Evolutionary conservation across 2,888 invertebrate genomes (phyloP), one percentile per base, ranked within the genome.

Genomic region (Luffia ferchaultella): DNA sequence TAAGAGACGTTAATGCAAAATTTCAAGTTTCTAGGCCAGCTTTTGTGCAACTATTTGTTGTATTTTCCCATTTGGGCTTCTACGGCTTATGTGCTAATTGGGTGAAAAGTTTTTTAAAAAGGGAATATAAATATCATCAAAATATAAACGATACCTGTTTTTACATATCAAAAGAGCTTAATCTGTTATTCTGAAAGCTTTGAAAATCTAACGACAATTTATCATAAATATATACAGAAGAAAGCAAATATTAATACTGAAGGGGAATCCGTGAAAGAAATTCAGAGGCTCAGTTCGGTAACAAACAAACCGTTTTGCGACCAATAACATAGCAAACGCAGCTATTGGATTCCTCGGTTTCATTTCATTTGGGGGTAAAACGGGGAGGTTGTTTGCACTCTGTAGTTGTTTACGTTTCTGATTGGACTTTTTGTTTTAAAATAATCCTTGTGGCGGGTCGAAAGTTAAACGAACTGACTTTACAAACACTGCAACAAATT

Each of bases 251-350:
- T 30, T 30, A 30, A 30, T 30, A 12, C 12, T 3, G 30, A 30
- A 30, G 12, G 30, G 30, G 12, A 30, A 30, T 30, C 30, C 30
- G 30, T 7, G 30, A 30, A 30, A 12, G 12, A 30, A 30, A 30
- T 30, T 30, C 30, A 30, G 12, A 30, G 30, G 30, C 30, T 30
- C 12, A 30, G 5, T 3, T 30, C 30, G 30, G 30, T 7, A 30
- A 12, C 30, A 30, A 30, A 30, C 30, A 30, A 30, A 30, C 30
- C 30, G 30, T 30, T 54, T 49, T 55, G 50, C 53, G 51, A 54
- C 53, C 60, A 59, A 63, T 67, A 66, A 63, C 62, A 66, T 65
- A 60, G 60, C 55, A 60, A 65, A 65, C 66, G 64, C 64, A 66
- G 65, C 62, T 62, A 69, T 67, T 64, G 64, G 64, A 67, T 67